A percentile compares a stretch with the other conserved stretches of the same genome.
phyloP scores from a whole-genome alignment of 2,888 invertebrate genomes.

The Cephus pygmeus region DNA sequence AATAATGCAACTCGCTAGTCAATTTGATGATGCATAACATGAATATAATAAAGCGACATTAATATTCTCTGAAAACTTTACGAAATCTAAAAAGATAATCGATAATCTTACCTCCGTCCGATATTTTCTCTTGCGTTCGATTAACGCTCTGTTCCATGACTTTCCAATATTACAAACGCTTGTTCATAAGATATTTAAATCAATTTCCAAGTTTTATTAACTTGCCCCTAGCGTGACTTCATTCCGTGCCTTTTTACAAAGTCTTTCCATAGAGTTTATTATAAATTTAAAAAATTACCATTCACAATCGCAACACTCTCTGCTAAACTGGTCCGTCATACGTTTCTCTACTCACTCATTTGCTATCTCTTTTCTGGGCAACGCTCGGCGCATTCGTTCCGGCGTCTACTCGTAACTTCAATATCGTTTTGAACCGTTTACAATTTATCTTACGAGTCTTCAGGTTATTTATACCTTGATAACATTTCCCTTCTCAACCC shows the following conservation, averaged over 20 bases:
- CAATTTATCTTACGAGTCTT: not conserved
- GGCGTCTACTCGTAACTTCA: constrained; percentile 6
- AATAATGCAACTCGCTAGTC: not conserved
- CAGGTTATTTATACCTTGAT: not conserved
- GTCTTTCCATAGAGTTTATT: constrained; percentile 17
- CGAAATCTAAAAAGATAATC: not conserved
- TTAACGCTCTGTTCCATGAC: constrained; percentile 46
- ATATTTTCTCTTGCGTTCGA: constrained; percentile 40
- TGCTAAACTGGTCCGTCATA: constrained; percentile 30
- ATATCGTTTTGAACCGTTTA: not conserved
- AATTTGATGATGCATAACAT: not conserved
- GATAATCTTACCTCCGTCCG: constrained; percentile 45
- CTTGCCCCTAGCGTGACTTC: not conserved
- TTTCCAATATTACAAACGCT: constrained; percentile 31
- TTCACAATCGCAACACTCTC: constrained; percentile 34
- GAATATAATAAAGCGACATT: not conserved
- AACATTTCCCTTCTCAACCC: not conserved
- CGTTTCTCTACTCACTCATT: constrained; percentile 4
- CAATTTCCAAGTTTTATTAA: not conserved
- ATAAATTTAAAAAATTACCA: constrained; percentile 33
- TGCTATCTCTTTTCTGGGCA: constrained; percentile 24
- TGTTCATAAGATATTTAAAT: constrained; percentile 5
- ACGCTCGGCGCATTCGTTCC: constrained; percentile 33
- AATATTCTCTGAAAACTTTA: not conserved
- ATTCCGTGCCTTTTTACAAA: not conserved